These are phyloP conservation scores for Strix aluco DNA, from an alignment of 2,113 vertebrate species.

Conservation along the genomic window DNA sequence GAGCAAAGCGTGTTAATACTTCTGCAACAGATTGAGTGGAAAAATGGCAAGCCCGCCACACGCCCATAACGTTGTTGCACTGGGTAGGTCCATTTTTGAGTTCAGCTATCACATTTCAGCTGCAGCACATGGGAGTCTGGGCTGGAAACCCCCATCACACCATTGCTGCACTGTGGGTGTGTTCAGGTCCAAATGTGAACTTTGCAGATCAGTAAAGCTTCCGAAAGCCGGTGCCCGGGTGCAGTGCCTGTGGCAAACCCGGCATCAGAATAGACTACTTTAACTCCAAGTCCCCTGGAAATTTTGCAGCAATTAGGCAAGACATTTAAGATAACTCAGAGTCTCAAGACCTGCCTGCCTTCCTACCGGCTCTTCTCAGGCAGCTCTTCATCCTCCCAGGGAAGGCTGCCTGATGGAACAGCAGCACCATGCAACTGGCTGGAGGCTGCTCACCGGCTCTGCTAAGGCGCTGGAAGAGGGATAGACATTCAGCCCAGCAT, in stretches of 20 bases:
- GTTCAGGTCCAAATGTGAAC: not conserved
- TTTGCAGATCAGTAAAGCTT: not conserved
- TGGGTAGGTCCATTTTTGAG: not conserved
- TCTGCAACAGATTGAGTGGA: not conserved
- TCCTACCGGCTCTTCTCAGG: not conserved
- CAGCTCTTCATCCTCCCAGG: not conserved
- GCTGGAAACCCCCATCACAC: not conserved
- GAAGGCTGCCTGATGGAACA: not conserved
- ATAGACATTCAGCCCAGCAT: fast-evolving
- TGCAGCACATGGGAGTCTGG: not conserved
- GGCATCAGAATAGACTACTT: not conserved
- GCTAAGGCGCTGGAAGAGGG: not conserved
- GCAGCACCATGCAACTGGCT: not conserved
- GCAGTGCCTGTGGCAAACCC: not conserved
- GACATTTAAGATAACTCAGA: not conserved
- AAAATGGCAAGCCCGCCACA: not conserved
- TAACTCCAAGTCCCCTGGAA: not conserved
- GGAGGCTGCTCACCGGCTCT: not conserved
- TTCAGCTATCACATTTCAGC: not conserved
- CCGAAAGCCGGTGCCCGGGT: fast-evolving
- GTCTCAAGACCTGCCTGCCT: not conserved
- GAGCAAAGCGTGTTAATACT: not conserved
- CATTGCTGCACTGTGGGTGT: fast-evolving
- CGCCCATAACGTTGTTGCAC: not conserved
- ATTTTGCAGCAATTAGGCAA: not conserved